Evolutionary conservation across 2,888 invertebrate genomes (phyloP), one percentile per base, ranked within the genome.

Genomic region (Chymomyza fuscimana): DNA sequence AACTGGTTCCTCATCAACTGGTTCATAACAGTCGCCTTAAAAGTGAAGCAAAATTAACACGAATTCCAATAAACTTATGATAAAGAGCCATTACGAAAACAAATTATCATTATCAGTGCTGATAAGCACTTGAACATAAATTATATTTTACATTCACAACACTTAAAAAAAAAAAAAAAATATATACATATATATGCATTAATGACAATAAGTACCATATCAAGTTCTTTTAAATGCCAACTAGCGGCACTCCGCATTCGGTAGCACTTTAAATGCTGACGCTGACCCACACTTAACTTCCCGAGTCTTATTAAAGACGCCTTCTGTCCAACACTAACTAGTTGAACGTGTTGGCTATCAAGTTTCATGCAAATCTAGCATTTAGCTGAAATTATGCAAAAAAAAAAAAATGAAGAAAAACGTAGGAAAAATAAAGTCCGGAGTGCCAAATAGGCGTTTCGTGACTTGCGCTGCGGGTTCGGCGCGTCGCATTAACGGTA

Each of bases 121-220:
- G 83, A 83, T 83, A 83, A 83, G 82, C 85, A 68, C 65, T 77
- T 83, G 83, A 82, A 83, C 19, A 81, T 85, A 82, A 85, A 85
- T 82, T 77, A 80, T 82, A 82, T 85, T 85, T 82, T 77, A 80
- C 85, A 81, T 83, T 83, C 82, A 78, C 71, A 72, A 68, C 70
- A 81, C 80, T 86, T 85, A 84, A 85, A 84, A 77, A 86, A 78
- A 32, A 32, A 29, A 29, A 29, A 29, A 29, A 29, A 29, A 4
- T 4, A 29, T 29, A 29, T n/a, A 29, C 5, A 29, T 4, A 32
- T 5, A 46, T 46, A 72, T 72, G 81, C 84, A 78, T 82, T 82
- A 84, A 85, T 82, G 84, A 82, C 40, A 36, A 65, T 29, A 7
- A 61, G 60, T 59, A 71, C 25, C 67, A 62, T 63, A 69, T 67